A percentile compares a stretch with the other conserved stretches of the same genome.
phyloP scores from a whole-genome alignment of 2,888 invertebrate species.

The Arctia plantaginis region DNA sequence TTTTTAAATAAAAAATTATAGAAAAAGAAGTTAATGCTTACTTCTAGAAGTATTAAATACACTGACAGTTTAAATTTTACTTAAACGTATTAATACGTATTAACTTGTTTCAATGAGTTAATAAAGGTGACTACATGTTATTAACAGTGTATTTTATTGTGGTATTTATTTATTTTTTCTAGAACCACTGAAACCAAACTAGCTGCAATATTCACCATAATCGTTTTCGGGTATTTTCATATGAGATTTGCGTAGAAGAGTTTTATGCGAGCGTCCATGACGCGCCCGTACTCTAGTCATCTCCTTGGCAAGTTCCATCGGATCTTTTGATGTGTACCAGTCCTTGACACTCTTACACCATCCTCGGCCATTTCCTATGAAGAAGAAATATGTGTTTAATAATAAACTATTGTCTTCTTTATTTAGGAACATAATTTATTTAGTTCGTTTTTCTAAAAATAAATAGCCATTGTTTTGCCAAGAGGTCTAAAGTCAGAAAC shows the following conservation, averaged over 20 bases:
- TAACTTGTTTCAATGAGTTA: no score
- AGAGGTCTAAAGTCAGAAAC: no score
- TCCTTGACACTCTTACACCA: conserved; percentile 87
- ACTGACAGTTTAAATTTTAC: no score
- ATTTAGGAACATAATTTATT: not conserved
- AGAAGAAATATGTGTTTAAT: not conserved
- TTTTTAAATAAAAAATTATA: no score
- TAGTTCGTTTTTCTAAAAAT: no score
- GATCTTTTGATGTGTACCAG: conserved; percentile 89
- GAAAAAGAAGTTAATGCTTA: no score
- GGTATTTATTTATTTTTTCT: not conserved
- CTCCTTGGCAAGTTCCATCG: conserved; percentile 88
- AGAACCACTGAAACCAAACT: not conserved
- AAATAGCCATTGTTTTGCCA: no score
- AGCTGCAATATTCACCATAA: conserved; percentile 65
- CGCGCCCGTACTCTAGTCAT: conserved; percentile 88
- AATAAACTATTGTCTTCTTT: not conserved
- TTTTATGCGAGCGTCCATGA: conserved; percentile 91
- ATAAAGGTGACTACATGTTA: no score
- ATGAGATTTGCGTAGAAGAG: conserved; percentile 89
- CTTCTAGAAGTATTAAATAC: no score
- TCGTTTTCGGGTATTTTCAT: conserved; percentile 82
- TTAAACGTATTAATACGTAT: no score
- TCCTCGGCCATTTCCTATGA: conserved; percentile 85
- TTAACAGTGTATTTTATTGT: not conserved